Conservation (phyloP, 1,140 invertebrate species). For the Alviniconcha marisindica region DNA sequence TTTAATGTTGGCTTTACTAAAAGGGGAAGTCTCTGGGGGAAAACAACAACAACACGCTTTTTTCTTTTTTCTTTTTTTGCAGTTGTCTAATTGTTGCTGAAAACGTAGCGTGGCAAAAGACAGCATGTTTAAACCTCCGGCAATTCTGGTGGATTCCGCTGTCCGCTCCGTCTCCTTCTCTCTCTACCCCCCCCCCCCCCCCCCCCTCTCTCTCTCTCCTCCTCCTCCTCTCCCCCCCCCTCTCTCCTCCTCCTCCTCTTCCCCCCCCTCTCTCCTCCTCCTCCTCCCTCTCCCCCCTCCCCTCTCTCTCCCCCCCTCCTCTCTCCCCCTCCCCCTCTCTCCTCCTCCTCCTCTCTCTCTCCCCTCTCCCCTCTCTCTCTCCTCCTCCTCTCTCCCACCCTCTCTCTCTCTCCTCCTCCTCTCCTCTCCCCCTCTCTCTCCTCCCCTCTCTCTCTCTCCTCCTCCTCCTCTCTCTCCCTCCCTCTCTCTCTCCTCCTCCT, state of each 20-base stretch:
- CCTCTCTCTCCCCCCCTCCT: too few species aligned
- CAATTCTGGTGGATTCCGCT: too few species aligned
- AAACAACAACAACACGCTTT: too few species aligned
- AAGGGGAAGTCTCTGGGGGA: too few species aligned
- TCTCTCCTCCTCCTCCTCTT: too few species aligned
- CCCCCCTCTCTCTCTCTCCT: neutral
- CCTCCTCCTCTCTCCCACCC: neutral
- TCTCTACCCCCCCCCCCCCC: neutral
- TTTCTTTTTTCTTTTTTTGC: too few species aligned
- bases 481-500: neutral
- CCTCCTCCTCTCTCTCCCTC: neutral
- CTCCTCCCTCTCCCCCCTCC: too few species aligned
- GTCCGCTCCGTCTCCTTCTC: neutral
- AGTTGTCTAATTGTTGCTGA: too few species aligned
- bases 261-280: too few species aligned
- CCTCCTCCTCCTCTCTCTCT: neutral
- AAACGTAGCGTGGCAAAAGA: too few species aligned
- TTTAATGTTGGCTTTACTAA: too few species aligned
- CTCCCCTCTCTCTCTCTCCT: neutral
- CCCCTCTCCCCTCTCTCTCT: neutral
- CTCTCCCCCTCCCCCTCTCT: neutral
- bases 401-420: neutral
- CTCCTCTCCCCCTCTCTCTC: neutral
- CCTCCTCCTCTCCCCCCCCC: neutral
- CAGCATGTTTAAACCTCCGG: too few species aligned